Base-by-base conservation (phyloP, 2,888 invertebrate species). In the Yponomeuta sedellus region DNA sequence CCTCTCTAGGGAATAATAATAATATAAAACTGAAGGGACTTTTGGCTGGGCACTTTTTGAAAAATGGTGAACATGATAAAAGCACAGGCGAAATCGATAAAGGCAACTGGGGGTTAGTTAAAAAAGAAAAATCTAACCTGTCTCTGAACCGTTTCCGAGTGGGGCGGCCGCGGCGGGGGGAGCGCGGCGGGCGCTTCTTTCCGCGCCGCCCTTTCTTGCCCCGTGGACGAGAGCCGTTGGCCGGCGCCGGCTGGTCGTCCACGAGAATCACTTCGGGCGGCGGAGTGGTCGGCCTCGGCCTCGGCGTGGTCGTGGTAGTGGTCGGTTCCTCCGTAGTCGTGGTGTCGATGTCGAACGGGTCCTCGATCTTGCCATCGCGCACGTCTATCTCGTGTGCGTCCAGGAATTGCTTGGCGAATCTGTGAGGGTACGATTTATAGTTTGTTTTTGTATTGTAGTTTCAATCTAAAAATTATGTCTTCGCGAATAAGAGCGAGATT, bases 331-430 rank as follows among this genome's bases (percentile, higher is more conserved):
- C 84, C 8, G 80, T 85, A 40, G 80, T 86, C n/a, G 83, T 87
- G 62, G 73, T 81, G 72, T 88, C 84, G 65, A 81, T 70, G 72
- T 88, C 88, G 59, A 85, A 72, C 61, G 85, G 74, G 69, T 82
- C 81, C 69, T 88, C 85, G 56, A 83, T 75, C 70, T 82, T 88
- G 10, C 88, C 91, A 61, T 88, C 89, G 44, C 88, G 82, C 12
- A 88, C 83, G 70, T 91, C 87, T 68, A 92, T 92, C 76, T 93
- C 93, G 65, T 93, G 92, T 40, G 92, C 92, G 74, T 96, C 95
- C 62, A 95, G 91, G 77, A 96, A 96, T 71, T 94, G 92, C 75
- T 94, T 94, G 11, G 94, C 94, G 76, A 96, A 95, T 74, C 93
- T 91, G 69, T 28, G 25, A 52, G 16, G 2, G 44, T 12, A 52